These are phyloP conservation scores for Xiphorhynchus erythropygius DNA, from an alignment of 2,797 vertebrate genomes.

Conservation along the genomic window DNA sequence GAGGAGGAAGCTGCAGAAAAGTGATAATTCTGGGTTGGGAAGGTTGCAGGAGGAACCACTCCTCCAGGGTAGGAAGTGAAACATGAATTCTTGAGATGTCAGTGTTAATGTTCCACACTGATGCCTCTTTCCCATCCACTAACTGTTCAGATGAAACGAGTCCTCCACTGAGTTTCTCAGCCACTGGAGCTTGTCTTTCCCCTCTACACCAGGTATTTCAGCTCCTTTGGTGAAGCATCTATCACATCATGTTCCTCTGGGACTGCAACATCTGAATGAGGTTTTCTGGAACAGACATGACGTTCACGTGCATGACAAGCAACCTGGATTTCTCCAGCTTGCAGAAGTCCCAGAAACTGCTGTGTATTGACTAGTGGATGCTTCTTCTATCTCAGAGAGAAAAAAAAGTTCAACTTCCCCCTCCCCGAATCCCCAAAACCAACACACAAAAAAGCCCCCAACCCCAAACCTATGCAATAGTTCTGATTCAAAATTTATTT, in stretches of 20 bases:
- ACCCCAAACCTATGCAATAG: not conserved
- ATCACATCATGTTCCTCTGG: not conserved
- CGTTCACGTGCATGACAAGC: not conserved
- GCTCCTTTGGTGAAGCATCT: not conserved
- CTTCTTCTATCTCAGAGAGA: not conserved
- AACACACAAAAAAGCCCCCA: not conserved
- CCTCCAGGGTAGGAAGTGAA: constrained; percentile 4
- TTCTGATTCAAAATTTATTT: not conserved
- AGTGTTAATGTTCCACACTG: not conserved
- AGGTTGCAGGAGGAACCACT: not conserved
- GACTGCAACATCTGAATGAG: not conserved
- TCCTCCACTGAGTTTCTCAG: not conserved
- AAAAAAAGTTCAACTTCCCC: not conserved
- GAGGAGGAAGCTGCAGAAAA: not conserved
- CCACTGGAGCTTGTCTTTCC: not conserved
- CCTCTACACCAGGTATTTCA: not conserved
- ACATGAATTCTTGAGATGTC: not conserved
- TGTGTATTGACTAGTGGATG: not conserved
- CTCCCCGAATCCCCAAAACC: not conserved
- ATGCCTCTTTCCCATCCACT: not conserved
- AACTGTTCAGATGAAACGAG: not conserved
- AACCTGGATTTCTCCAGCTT: not conserved
- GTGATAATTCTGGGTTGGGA: not conserved
- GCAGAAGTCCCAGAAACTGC: not conserved
- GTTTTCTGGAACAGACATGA: not conserved